phyloP scores from a whole-genome alignment of 2,888 invertebrate species.

The Lithophane ornitopus region DNA sequence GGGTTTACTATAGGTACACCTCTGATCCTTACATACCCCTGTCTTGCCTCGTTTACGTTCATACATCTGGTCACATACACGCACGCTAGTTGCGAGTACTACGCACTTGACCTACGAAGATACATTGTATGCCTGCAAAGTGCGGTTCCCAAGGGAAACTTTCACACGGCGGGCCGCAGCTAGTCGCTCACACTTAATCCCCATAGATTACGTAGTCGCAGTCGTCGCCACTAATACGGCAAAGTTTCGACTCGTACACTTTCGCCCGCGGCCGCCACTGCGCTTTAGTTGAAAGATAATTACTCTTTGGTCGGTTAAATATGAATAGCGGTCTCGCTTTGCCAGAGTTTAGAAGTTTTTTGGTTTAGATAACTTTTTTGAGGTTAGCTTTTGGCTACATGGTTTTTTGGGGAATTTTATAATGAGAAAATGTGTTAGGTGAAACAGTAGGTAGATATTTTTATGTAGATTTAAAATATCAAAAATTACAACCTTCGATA shows the following conservation, averaged over 20 bases:
- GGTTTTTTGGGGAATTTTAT: neutral
- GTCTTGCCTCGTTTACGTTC: too few relatives aligned
- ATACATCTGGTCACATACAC: too few relatives aligned
- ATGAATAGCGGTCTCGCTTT: slow-evolving; percentile 52
- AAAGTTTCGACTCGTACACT: slow-evolving; percentile 58
- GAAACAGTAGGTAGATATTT: neutral
- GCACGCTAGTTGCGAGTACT: too few relatives aligned
- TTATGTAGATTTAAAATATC: too few relatives aligned
- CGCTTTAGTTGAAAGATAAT: slow-evolving; percentile 57
- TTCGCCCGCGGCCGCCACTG: slow-evolving; percentile 36
- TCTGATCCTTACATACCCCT: too few relatives aligned
- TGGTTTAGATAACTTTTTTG: slow-evolving; percentile 18
- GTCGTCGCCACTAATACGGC: slow-evolving; percentile 45
- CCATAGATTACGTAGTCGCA: slow-evolving; percentile 16
- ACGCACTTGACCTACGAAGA: neutral
- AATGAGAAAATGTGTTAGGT: neutral
- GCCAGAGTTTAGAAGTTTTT: slow-evolving; percentile 33
- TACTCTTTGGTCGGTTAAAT: slow-evolving; percentile 60
- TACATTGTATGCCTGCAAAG: neutral
- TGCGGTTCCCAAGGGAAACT: neutral
- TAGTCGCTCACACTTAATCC: neutral
- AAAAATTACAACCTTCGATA: too few relatives aligned
- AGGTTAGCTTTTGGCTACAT: slow-evolving; percentile 12
- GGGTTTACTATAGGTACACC: too few relatives aligned
- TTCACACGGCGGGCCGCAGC: neutral